Base-by-base conservation (phyloP, 1,140 invertebrate genomes). In the Cydia splendana region DNA sequence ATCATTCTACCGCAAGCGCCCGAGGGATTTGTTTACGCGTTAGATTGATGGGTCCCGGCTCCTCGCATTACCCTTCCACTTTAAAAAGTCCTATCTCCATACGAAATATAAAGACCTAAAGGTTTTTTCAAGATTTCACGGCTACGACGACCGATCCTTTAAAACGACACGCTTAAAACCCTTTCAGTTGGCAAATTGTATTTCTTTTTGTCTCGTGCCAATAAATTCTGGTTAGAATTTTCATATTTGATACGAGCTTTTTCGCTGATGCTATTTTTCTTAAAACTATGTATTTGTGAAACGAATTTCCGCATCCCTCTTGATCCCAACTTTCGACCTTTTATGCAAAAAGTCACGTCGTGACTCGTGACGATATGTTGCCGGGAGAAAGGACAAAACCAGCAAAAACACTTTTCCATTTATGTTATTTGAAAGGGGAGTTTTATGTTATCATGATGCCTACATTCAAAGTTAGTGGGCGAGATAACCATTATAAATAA, bases 11-110 rank as follows among this genome's bases (percentile, higher is more conserved):
- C 67, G 34, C 67, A 18, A 18, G 67, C 67, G 67, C 30, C 34
- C 38, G 34, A 65, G 67, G 67, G 67, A 71, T 71, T 71, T 71
- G 67, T 71, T 71, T 71, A 45, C 67, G 34, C 30, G 34, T n/a
- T 34, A 71, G 67, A 71, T 45, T 71, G 67, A 71, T 71, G 67
- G 67, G 34, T n/a, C 67, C 67, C 30, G 30, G 28, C 65, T 69
- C 30, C 4, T 30, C 13, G 30, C 12, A 69, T 38, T 30, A 71
- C 15, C 30, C 34, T 18, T 9, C 15, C 24, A 7, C 28, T 15
- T 69, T 42, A 38, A 71, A 62, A 71, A 42, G 15, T 20, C 67
- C 34, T 24, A 62, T 24, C 57, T 24, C 57, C 20, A 62, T 62
- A 24, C 9, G 7, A 62, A n/a, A 10, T 24, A 5, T 62, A 9